Conservation (phyloP, 2,113 vertebrate genomes). For the Dromaius novaehollandiae region DNA sequence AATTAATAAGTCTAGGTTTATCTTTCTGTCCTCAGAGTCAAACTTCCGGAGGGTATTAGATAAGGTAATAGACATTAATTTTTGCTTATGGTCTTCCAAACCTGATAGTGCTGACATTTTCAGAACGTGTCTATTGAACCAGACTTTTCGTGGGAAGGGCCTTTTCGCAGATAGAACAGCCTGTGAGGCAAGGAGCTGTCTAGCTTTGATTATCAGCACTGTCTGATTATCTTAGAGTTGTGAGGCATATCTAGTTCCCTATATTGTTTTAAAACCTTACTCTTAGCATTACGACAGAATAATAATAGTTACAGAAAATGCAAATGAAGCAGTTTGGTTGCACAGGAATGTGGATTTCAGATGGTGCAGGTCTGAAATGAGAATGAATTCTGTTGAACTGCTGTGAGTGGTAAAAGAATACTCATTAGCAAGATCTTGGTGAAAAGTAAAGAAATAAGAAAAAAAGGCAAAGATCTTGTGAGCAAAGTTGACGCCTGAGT, state of each 20-base stretch:
- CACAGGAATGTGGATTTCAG: not conserved
- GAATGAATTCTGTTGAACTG: slow-evolving; percentile 11
- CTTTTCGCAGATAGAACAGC: not conserved
- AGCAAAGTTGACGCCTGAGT: not conserved
- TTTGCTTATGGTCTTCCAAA: not conserved
- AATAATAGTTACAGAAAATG: slow-evolving; percentile 4
- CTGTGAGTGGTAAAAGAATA: not conserved
- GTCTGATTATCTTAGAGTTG: not conserved
- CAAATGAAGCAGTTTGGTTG: not conserved
- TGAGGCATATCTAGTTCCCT: not conserved
- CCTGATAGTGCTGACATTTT: not conserved
- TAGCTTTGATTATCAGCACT: not conserved
- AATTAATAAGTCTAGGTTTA: not conserved
- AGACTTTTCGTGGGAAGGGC: not conserved
- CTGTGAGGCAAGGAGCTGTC: not conserved
- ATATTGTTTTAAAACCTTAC: not conserved
- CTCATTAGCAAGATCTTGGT: not conserved
- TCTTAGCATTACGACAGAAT: not conserved
- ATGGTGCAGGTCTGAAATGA: not conserved
- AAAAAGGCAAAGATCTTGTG: not conserved
- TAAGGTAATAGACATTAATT: not conserved
- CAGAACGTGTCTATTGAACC: not conserved
- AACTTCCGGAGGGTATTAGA: not conserved
- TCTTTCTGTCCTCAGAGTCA: not conserved
- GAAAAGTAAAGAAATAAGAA: not conserved